These are phyloP conservation scores for Serranus cabrilla DNA, from an alignment of 2,797 vertebrate genomes.

Conservation along the genomic window DNA sequence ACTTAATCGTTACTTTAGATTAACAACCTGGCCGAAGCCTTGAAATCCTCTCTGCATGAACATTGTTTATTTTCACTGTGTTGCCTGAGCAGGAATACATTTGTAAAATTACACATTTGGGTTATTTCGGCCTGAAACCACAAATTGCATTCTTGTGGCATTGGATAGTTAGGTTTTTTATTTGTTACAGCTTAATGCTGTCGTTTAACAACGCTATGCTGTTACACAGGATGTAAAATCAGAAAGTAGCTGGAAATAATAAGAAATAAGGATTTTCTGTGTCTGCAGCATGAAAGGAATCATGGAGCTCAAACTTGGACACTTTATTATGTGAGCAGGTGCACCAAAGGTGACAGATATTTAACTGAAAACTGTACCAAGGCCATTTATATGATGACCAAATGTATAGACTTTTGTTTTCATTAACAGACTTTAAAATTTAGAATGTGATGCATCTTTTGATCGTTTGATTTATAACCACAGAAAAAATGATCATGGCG, in stretches of 20 bases:
- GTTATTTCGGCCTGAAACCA: slow-evolving; percentile 48
- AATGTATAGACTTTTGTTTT: no score
- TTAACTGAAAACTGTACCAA: no score
- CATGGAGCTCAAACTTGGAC: background rate
- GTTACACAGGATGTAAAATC: slow-evolving; percentile 22
- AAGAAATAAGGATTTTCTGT: slow-evolving; percentile 8
- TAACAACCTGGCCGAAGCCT: slow-evolving; percentile 33
- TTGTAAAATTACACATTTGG: slow-evolving; percentile 57
- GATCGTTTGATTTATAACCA: no score
- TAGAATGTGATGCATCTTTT: no score
- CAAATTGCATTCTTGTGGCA: slow-evolving; percentile 50
- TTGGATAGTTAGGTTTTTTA: slow-evolving; percentile 9
- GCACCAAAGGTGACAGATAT: background rate
- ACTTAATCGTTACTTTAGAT: slow-evolving; percentile 55
- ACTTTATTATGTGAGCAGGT: slow-evolving; percentile 17
- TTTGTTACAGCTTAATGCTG: slow-evolving; percentile 33
- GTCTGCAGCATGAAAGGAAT: background rate
- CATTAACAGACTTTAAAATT: no score
- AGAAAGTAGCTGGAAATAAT: slow-evolving; percentile 1
- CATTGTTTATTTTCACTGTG: slow-evolving; percentile 42
- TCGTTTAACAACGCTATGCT: slow-evolving; percentile 31
- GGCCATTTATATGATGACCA: no score
- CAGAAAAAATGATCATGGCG: no score
- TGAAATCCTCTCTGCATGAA: slow-evolving; percentile 41
- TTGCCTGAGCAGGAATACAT: slow-evolving; percentile 32